A percentile compares a stretch with the other conserved stretches of the same genome.
phyloP scores from a whole-genome alignment of 1,140 invertebrate genomes.

The Bilobella aurantiaca region DNA sequence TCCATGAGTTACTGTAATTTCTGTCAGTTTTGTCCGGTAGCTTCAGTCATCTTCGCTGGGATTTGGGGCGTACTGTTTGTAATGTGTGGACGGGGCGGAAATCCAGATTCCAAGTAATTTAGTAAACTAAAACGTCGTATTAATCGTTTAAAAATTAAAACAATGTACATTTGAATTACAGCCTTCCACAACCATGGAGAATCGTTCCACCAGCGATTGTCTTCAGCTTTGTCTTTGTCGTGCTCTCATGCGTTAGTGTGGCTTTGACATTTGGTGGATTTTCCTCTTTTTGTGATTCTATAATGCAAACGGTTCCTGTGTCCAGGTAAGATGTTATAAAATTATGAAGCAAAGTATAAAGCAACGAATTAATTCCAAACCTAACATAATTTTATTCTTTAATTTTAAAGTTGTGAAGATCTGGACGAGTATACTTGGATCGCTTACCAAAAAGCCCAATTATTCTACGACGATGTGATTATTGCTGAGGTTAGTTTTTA shows the following conservation, averaged over 20 bases:
- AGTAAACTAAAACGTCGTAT: background rate
- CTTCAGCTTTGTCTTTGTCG: conserved; percentile 32
- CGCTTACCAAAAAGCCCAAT: conserved; percentile 15
- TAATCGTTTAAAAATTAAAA: background rate
- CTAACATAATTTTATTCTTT: background rate
- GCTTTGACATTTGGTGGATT: conserved; percentile 29
- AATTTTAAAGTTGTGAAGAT: conserved; percentile 26
- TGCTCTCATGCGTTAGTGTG: conserved; percentile 25
- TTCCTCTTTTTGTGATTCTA: conserved; percentile 23
- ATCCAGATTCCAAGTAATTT: conserved; percentile 24
- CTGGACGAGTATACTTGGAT: conserved; percentile 23
- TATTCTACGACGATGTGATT: conserved; percentile 32
- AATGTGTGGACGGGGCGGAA: conserved; percentile 32
- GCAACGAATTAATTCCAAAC: background rate
- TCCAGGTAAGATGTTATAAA: conserved; percentile 11
- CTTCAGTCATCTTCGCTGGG: conserved; percentile 30
- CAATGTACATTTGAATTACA: conserved; percentile 12
- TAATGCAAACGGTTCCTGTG: conserved; percentile 21
- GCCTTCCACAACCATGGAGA: conserved; percentile 33
- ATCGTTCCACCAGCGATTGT: conserved; percentile 34
- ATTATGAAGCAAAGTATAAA: background rate
- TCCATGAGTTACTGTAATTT: conserved; percentile 21
- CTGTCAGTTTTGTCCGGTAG: conserved; percentile 29
- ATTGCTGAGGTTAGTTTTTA: conserved; percentile 21
- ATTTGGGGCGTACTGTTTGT: conserved; percentile 30